Percentiles rank a stretch among this genome's conserved stretches.
Conservation (phyloP, 2,797 vertebrate genomes). For the Enteromius trimaculatus region DNA sequence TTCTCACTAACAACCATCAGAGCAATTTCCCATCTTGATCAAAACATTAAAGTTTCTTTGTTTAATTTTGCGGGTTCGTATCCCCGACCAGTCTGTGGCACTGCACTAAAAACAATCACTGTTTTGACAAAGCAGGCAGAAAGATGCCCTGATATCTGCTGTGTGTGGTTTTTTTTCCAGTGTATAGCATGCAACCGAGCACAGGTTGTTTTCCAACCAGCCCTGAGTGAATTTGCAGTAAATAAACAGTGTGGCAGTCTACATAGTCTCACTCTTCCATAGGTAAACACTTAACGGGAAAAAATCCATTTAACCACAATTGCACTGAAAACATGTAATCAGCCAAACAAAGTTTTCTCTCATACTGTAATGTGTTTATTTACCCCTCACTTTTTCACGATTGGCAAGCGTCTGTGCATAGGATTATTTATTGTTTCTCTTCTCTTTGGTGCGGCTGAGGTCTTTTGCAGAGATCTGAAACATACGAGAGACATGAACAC, state of each 20-base stretch:
- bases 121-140: conserved; percentile 43
- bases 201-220: conserved; percentile 35
- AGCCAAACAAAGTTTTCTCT: conserved; percentile 58
- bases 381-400: conserved; percentile 67
- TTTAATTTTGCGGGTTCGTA: conserved; percentile 42
- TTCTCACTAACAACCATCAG: conserved; percentile 22
- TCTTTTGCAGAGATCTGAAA: conserved; percentile 42
- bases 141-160: conserved; percentile 34
- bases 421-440: conserved; percentile 73
- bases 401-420: conserved; percentile 71
- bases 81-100: conserved; percentile 20
- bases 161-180: conserved; percentile 44
- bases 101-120: conserved; percentile 48
- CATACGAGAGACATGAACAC: conserved; percentile 11
- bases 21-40: conserved; percentile 51
- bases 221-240: conserved; percentile 59
- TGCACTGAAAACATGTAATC: conserved; percentile 64
- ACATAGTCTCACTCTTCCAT: conserved; percentile 59
- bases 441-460: conserved; percentile 39
- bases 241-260: conserved; percentile 67
- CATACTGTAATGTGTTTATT: conserved; percentile 70
- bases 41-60: conserved; percentile 39
- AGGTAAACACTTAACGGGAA: conserved; percentile 71
- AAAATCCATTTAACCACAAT: conserved; percentile 64
- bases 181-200: not conserved